A percentile compares a stretch with the other conserved stretches of the same genome.
These are phyloP conservation scores for Halcyon smyrnensis DNA, from an alignment of 2,797 vertebrate genomes.

Conservation along the genomic window DNA sequence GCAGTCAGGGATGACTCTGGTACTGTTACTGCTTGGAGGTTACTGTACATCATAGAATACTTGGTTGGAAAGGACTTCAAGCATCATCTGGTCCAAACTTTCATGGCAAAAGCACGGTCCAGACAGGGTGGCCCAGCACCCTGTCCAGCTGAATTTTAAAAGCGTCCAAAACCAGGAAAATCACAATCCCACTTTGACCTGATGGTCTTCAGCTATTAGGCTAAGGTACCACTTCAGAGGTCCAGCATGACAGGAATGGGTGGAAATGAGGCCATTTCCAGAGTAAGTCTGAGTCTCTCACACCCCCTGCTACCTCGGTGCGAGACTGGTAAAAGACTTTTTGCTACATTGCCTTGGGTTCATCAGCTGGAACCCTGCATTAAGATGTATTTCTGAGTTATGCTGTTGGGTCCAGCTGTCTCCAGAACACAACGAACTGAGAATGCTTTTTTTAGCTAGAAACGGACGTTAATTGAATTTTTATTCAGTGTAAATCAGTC, in stretches of 20 bases:
- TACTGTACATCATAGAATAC: neutral
- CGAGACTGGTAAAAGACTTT: neutral
- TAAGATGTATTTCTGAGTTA: neutral
- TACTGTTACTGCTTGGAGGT: neutral
- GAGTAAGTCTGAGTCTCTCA: neutral
- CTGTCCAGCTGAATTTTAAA: neutral
- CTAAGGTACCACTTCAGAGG: neutral
- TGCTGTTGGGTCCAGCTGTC: neutral
- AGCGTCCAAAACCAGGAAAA: neutral
- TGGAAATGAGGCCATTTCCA: neutral
- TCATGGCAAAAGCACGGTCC: neutral
- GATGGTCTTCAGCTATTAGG: neutral
- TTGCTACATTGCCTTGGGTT: neutral
- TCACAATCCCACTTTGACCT: neutral
- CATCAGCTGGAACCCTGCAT: neutral
- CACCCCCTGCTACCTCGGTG: fast-evolving
- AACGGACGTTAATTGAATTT: neutral
- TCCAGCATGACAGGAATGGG: neutral
- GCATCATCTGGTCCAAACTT: neutral
- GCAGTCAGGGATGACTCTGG: neutral
- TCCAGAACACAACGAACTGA: neutral
- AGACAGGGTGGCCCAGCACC: neutral
- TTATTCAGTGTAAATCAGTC: neutral
- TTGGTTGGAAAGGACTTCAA: neutral
- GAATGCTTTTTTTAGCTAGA: neutral